These are phyloP conservation scores for Prenolepis imparis DNA, from an alignment of 2,888 invertebrate genomes.

Conservation along the genomic window DNA sequence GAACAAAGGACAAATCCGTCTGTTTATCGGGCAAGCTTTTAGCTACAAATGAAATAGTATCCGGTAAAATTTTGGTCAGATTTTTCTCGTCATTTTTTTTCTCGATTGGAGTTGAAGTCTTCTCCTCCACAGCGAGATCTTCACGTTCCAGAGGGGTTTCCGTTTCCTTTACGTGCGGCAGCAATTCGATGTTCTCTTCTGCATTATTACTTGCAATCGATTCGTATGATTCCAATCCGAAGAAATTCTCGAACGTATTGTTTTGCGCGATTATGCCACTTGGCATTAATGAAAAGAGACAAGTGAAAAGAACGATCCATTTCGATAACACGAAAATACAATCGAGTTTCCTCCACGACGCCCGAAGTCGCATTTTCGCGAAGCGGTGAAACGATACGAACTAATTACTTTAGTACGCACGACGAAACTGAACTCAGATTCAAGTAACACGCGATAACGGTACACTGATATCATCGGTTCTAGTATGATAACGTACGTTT, in stretches of 20 bases:
- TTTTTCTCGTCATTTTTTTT: slow-evolving; percentile 11
- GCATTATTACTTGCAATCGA: slow-evolving; percentile 42
- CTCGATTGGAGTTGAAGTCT: slow-evolving; percentile 6
- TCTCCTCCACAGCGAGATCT: slow-evolving; percentile 67
- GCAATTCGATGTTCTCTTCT: not conserved
- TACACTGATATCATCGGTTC: slow-evolving; percentile 79
- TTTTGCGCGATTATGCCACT: slow-evolving; percentile 47
- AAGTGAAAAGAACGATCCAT: slow-evolving; percentile 33
- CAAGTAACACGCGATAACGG: slow-evolving; percentile 75
- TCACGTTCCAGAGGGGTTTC: slow-evolving; percentile 67
- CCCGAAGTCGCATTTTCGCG: slow-evolving; percentile 67
- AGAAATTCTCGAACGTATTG: slow-evolving; percentile 77
- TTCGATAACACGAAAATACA: slow-evolving; percentile 51
- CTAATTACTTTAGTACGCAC: slow-evolving; percentile 71
- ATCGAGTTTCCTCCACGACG: slow-evolving; percentile 23
- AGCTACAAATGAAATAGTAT: not conserved
- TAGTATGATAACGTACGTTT: slow-evolving; percentile 79
- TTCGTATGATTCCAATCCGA: slow-evolving; percentile 67
- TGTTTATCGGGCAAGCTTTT: not conserved
- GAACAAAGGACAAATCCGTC: not conserved
- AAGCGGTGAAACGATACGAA: slow-evolving; percentile 37
- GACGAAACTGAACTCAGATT: slow-evolving; percentile 71
- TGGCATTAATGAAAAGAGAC: slow-evolving; percentile 17
- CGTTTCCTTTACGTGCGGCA: not conserved
- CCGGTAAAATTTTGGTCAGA: not conserved